These are phyloP conservation scores for Mus caroli DNA, from an alignment of 2,797 vertebrate genomes.

Conservation along the genomic window DNA sequence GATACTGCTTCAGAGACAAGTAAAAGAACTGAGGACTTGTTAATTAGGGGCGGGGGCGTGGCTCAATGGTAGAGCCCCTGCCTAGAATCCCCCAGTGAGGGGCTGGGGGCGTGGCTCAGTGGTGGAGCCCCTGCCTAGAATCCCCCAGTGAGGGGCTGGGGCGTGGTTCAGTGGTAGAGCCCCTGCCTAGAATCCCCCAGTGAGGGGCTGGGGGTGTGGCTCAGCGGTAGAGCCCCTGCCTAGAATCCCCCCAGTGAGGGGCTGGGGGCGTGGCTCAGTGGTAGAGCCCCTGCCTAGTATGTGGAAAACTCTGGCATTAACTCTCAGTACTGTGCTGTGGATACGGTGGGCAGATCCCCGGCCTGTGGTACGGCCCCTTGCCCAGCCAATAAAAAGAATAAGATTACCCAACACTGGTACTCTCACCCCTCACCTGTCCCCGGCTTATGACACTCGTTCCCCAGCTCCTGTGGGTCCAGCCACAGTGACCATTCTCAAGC, in stretches of 20 bases:
- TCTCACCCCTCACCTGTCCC: accelerated
- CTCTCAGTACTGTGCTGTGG: too few species aligned
- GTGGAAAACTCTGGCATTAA: not conserved
- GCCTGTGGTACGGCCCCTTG: not conserved
- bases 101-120: too few species aligned
- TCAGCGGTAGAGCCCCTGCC: not conserved
- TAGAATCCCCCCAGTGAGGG: not conserved
- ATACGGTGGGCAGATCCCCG: not conserved
- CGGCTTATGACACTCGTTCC: accelerated
- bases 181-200: not conserved
- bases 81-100: too few species aligned
- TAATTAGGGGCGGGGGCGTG: too few species aligned
- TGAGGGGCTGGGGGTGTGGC: not conserved
- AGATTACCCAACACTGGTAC: not conserved
- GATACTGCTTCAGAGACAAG: not conserved
- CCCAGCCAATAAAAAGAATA: not conserved
- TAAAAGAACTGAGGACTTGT: not conserved
- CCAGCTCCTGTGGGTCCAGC: not conserved
- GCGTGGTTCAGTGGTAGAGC: not conserved
- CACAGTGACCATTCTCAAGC: accelerated
- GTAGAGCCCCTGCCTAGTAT: not conserved
- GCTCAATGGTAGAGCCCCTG: too few species aligned
- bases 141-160: not conserved
- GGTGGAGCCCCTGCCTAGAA: not conserved
- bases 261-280: not conserved